Base-by-base conservation (phyloP, 2,888 invertebrate species). In the Himalopsyche japonica region DNA sequence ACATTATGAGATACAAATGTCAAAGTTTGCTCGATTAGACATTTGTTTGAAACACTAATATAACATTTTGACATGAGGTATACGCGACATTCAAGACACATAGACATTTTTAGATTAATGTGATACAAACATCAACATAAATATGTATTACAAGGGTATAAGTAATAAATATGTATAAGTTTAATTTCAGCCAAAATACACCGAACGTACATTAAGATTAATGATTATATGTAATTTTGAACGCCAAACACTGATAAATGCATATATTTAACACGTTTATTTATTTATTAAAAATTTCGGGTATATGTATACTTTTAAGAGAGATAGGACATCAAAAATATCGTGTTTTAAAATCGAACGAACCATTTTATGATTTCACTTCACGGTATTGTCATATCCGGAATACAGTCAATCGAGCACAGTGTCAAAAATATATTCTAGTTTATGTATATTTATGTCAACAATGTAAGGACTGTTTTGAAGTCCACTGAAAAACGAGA, bases 51-150 rank as follows among this genome's bases (percentile, higher is more conserved):
- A 84, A 79, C 76, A 78, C 82, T 82, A 84, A 86, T 86, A 79
- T 83, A 82, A 84, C 79, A 82, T 80, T 87, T 86, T 81, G 86
- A 84, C 27, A 70, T 91, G 91, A 91, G 91, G 91, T 93, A 93
- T 93, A 93, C 92, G 92, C 92, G 89, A 91, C 90, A 92, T 92
- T 83, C 85, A 87, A 87, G 86, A 86, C 86, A 87, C 87, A 84
- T 86, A 86, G 85, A 87, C 84, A 85, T 34, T 79, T 82, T 85
- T 86, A 86, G 84, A 85, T 84, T 82, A 86, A 86, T 84, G 87
- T 87, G 78, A 87, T 83, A 84, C 84, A 76, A 87, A 87, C 85
- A 85, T 84, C 85, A 48, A 87, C 86, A 81, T 82, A 83, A 64
- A 79, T 82, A 70, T 70, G 70, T 70, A 82, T 70, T 86, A 86